These are phyloP conservation scores for Gila orcuttii DNA, from an alignment of 2,113 vertebrate genomes.

Conservation along the genomic window DNA sequence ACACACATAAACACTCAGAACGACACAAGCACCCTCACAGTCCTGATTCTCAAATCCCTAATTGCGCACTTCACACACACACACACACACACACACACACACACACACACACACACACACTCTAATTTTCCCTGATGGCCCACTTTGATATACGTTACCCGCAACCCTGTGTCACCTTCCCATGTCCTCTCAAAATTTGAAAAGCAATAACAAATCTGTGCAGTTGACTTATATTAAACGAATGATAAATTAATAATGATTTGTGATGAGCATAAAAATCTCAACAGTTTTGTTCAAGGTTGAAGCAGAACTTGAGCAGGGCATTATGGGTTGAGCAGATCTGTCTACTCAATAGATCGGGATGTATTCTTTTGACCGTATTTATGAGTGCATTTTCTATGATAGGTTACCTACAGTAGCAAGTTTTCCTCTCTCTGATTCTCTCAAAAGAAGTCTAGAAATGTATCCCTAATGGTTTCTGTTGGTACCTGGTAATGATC, in stretches of 20 bases:
- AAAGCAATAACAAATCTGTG: constrained; percentile 27
- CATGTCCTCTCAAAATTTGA: not conserved
- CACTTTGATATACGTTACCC: constrained; percentile 37
- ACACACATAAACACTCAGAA: constrained; percentile 35
- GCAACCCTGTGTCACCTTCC: not conserved
- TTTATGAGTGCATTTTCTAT: constrained; percentile 7
- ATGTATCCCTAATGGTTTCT: not conserved
- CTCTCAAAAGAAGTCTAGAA: not conserved
- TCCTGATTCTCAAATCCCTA: constrained; percentile 13
- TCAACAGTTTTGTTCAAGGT: not conserved
- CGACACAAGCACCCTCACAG: not conserved
- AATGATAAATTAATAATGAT: constrained; percentile 7
- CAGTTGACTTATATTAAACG: constrained; percentile 19
- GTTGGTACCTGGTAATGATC: not conserved
- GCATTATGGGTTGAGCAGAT: not conserved
- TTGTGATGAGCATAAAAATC: not conserved
- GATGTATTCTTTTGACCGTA: not conserved
- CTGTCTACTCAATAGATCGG: not conserved
- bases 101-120: not conserved
- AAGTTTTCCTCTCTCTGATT: not conserved
- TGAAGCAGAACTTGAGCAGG: constrained; percentile 3
- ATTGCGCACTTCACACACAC: constrained; percentile 28
- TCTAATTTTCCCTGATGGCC: constrained; percentile 27
- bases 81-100: constrained; percentile 10
- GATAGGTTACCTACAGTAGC: not conserved